Percentiles rank a stretch among this genome's conserved stretches.
phyloP scores from a whole-genome alignment of 2,797 vertebrate species.

The Danio kyathit region DNA sequence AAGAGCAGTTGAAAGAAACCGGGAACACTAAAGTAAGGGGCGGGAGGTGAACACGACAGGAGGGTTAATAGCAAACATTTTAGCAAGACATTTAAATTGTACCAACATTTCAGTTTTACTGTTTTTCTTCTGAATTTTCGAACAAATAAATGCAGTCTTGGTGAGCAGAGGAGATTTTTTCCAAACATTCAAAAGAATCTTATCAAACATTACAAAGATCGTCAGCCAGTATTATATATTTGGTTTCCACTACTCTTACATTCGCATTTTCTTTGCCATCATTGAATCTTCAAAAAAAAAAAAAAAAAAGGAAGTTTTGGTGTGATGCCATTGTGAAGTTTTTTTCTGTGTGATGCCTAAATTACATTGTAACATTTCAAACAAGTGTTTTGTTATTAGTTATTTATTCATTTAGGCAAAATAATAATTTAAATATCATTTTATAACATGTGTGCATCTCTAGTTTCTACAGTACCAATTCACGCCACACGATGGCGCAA shows the following conservation, averaged over 20 bases:
- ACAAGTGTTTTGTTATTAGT: not conserved
- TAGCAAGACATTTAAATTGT: not conserved
- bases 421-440: not conserved
- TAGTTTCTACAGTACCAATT: constrained; percentile 15
- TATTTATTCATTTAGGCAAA: not conserved
- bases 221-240: not conserved
- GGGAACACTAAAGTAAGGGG: too few relatives aligned
- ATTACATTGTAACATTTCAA: not conserved
- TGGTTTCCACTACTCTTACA: not conserved
- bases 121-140: not conserved
- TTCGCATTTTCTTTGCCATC: not conserved
- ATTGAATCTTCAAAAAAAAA: not conserved
- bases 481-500: constrained; percentile 10
- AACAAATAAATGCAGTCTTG: not conserved
- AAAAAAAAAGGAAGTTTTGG: not conserved
- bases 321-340: not conserved
- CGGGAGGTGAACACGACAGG: too few relatives aligned
- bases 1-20: too few relatives aligned
- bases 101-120: not conserved
- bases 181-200: not conserved
- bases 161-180: not conserved
- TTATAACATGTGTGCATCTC: not conserved
- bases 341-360: not conserved
- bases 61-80: too few relatives aligned
- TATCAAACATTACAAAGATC: not conserved